Conservation (phyloP, 2,888 invertebrate species). For the Himalopsyche kuldschensis region DNA sequence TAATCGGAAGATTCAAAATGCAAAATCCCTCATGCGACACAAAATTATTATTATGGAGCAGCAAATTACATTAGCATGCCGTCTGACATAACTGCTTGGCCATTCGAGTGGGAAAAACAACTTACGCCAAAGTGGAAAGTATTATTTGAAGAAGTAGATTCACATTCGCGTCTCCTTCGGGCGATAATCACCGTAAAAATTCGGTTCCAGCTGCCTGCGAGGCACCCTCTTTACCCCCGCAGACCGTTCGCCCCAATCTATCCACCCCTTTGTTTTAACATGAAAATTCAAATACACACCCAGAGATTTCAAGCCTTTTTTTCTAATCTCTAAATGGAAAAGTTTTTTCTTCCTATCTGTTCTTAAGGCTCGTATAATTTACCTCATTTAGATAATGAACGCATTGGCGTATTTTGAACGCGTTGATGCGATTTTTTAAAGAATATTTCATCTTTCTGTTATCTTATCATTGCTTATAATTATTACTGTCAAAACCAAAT, state of each 20-base stretch:
- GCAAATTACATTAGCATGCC: neutral
- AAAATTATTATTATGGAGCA: neutral
- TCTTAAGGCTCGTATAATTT: too few species aligned
- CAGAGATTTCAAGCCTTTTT: neutral
- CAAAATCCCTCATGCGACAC: neutral
- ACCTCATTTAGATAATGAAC: too few species aligned
- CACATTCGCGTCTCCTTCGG: neutral
- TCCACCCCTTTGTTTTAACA: neutral
- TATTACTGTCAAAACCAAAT: too few species aligned
- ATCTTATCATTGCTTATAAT: too few species aligned
- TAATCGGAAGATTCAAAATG: neutral
- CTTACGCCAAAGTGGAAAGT: neutral
- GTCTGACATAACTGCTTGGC: neutral
- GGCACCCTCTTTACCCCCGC: neutral
- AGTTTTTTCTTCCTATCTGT: too few species aligned
- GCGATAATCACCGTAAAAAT: constrained; percentile 1
- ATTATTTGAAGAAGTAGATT: neutral
- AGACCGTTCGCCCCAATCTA: neutral
- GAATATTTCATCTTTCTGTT: too few species aligned
- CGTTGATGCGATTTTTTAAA: too few species aligned
- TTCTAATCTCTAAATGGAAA: too few species aligned
- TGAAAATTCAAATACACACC: neutral
- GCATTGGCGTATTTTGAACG: too few species aligned
- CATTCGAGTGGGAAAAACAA: neutral
- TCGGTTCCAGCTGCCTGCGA: neutral